Evolutionary conservation across 2,113 vertebrate species (phyloP).

Genomic region (Macheiramphus alcinus): DNA sequence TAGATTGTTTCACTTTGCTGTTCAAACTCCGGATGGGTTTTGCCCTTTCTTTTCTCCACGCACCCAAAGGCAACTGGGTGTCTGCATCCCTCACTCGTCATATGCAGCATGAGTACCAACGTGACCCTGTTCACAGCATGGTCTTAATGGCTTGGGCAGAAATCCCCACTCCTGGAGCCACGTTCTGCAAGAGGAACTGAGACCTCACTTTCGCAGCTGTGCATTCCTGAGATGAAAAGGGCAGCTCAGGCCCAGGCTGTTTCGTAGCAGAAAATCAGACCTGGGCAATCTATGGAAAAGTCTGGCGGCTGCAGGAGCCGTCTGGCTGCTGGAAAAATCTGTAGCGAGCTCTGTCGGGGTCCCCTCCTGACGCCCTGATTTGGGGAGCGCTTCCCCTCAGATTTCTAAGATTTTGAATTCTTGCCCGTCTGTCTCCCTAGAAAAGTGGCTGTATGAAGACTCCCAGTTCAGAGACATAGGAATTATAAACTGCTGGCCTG

Average conservation of each 20-base stretch:
- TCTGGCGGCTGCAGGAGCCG: background rate
- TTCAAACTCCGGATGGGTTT: background rate
- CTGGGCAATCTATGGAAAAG: background rate
- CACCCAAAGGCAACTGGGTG: background rate
- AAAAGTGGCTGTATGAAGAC: background rate
- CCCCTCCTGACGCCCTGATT: fast-evolving
- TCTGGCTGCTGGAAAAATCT: background rate
- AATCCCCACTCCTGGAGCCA: background rate
- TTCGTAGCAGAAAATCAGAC: background rate
- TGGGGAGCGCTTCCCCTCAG: background rate
- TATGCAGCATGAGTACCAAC: fast-evolving
- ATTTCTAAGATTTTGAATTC: background rate
- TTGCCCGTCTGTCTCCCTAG: background rate
- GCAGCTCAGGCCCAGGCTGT: background rate
- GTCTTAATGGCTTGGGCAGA: background rate
- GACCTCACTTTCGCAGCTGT: constrained; percentile 1
- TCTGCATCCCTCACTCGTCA: background rate
- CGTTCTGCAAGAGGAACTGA: background rate
- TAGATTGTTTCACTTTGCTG: background rate
- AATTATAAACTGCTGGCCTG: background rate
- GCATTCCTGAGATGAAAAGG: constrained; percentile 22
- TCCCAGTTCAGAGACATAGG: background rate
- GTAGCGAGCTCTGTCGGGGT: background rate
- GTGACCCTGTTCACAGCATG: fast-evolving
- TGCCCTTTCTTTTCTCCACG: background rate